Percentiles rank a stretch among this genome's conserved stretches.
Evolutionary conservation across 1,140 invertebrate genomes (phyloP).

Genomic region (Leptinotarsa undecemlineata): DNA sequence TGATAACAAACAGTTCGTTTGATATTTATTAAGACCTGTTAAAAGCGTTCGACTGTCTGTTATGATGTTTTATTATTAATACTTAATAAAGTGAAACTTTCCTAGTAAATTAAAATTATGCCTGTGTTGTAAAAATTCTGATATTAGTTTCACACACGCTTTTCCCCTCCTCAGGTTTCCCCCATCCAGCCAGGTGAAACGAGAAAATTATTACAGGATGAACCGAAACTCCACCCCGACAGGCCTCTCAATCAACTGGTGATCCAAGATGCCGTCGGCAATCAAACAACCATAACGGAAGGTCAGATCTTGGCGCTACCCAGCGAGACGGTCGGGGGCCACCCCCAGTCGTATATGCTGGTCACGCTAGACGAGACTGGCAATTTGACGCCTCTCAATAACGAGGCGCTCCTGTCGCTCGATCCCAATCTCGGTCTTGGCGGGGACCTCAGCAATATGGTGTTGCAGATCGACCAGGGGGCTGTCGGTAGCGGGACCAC

Average conservation of each 20-base stretch:
- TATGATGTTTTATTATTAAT: no score
- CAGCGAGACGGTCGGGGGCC: slow-evolving; percentile 67
- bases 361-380: slow-evolving; percentile 70
- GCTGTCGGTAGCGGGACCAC: slow-evolving; percentile 1
- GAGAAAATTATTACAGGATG: not conserved
- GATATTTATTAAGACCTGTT: no score
- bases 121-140: no score
- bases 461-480: slow-evolving; percentile 51
- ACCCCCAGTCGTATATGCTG: slow-evolving; percentile 65
- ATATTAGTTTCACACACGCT: no score
- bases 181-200: slow-evolving; percentile 13
- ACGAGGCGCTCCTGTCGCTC: slow-evolving; percentile 61
- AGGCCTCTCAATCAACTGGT: slow-evolving; percentile 52
- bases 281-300: slow-evolving; percentile 57
- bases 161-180: not conserved
- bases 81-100: no score
- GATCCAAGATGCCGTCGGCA: slow-evolving; percentile 52
- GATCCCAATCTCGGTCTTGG: slow-evolving; percentile 51
- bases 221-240: slow-evolving; percentile 37
- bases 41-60: no score
- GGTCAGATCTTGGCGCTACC: slow-evolving; percentile 70
- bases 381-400: slow-evolving; percentile 70
- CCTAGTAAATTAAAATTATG: no score
- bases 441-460: slow-evolving; percentile 51
- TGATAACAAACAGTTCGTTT: no score